phyloP scores from a whole-genome alignment of 2,797 vertebrate genomes.

The Phataginus tetradactyla region DNA sequence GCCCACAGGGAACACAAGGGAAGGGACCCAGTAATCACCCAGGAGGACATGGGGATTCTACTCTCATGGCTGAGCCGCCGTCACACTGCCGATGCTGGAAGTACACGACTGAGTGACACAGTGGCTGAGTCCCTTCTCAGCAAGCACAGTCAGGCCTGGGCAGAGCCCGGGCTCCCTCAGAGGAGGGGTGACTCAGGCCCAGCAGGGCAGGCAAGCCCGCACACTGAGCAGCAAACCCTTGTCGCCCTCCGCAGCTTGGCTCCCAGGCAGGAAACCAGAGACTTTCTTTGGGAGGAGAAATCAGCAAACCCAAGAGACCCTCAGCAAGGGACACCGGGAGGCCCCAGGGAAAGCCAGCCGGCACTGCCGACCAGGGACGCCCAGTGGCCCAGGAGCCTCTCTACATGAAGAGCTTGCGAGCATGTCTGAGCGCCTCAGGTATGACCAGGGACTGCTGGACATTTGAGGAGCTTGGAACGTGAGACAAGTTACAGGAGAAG shows the following conservation, averaged over 20 bases:
- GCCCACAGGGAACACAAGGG: not conserved
- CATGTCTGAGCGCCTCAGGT: not conserved
- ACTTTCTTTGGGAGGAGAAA: not conserved
- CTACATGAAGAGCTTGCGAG: not conserved
- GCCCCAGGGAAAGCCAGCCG: not conserved
- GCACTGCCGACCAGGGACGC: too few relatives aligned
- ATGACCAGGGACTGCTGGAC: accelerated
- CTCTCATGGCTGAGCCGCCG: not conserved
- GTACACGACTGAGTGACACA: not conserved
- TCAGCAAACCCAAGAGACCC: too few relatives aligned
- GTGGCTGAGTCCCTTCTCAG: not conserved
- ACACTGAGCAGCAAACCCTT: not conserved
- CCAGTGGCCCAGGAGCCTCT: too few relatives aligned
- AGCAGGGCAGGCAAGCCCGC: not conserved
- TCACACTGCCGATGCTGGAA: not conserved
- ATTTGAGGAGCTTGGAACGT: not conserved
- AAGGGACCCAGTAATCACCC: too few relatives aligned
- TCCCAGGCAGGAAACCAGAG: not conserved
- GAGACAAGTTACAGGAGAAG: not conserved
- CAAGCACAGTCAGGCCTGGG: not conserved
- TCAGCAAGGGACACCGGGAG: not conserved
- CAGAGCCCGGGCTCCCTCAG: not conserved
- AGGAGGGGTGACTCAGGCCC: not conserved
- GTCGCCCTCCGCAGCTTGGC: not conserved
- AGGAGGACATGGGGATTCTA: not conserved